Percentiles rank a stretch among this genome's conserved stretches.
Evolutionary conservation across 2,797 vertebrate species (phyloP).

Genomic region (Synaphobranchus kaupii): DNA sequence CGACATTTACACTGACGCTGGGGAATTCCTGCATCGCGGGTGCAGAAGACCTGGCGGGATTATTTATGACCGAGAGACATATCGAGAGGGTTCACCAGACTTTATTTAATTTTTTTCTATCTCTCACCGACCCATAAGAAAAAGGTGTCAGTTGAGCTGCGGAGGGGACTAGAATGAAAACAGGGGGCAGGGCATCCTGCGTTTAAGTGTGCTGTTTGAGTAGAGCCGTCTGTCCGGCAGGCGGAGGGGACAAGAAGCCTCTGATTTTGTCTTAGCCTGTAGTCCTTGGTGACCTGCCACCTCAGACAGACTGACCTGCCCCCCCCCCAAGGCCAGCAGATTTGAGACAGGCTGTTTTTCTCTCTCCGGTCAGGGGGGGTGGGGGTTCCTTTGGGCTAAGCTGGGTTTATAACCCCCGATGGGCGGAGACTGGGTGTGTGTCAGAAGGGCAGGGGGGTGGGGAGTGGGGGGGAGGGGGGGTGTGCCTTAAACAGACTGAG

Average conservation of each 20-base stretch:
- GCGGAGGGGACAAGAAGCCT: neutral
- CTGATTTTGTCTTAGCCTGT: neutral
- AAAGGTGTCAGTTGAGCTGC: neutral
- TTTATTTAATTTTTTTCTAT: no score
- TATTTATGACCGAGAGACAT: neutral
- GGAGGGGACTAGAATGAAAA: neutral
- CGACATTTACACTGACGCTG: neutral
- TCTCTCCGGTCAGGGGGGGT: neutral
- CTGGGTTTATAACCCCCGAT: neutral
- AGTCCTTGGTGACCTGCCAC: neutral
- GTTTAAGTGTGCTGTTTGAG: neutral
- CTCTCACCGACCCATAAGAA: no score
- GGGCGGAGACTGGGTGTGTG: no score
- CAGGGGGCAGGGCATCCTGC: neutral
- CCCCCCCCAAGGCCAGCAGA: neutral
- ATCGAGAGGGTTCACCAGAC: no score
- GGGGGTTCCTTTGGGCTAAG: neutral
- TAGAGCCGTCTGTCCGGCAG: neutral
- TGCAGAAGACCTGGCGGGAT: neutral
- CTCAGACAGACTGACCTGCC: neutral
- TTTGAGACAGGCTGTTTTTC: neutral
- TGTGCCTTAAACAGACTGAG: neutral
- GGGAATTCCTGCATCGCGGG: neutral
- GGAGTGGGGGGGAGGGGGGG: no score
- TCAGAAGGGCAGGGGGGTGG: neutral